These are phyloP conservation scores for Ophion ventricosus DNA, from an alignment of 2,888 invertebrate species.

Conservation along the genomic window DNA sequence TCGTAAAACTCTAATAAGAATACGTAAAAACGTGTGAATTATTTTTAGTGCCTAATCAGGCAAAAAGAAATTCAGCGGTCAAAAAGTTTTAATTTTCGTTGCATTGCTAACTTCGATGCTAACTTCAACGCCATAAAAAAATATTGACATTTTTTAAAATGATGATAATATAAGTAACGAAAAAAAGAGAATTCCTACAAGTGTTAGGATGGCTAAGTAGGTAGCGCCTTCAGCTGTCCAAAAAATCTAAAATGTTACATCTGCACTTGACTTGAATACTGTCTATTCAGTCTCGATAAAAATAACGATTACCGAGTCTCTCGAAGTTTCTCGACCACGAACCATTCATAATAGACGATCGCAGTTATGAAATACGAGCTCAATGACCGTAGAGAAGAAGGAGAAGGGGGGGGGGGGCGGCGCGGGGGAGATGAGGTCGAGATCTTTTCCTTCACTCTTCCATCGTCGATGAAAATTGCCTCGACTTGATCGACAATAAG, in stretches of 20 bases:
- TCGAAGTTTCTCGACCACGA: neutral
- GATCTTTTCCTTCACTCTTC: neutral
- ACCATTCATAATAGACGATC: neutral
- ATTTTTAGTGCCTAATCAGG: too few relatives aligned
- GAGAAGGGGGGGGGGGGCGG: neutral
- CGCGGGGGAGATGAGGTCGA: neutral
- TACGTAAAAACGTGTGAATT: too few relatives aligned
- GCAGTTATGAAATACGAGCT: neutral
- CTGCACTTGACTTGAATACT: neutral
- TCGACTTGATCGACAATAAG: neutral
- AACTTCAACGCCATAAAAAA: too few relatives aligned
- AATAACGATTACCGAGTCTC: neutral
- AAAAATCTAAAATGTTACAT: neutral
- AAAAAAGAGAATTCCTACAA: too few relatives aligned
- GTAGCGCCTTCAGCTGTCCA: too few relatives aligned
- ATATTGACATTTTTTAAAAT: too few relatives aligned
- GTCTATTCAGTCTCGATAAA: neutral
- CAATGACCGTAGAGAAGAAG: neutral
- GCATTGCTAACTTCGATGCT: too few relatives aligned
- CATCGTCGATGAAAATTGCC: neutral
- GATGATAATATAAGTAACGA: too few relatives aligned
- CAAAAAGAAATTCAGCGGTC: too few relatives aligned
- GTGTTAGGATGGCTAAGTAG: too few relatives aligned
- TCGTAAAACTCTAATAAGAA: too few relatives aligned
- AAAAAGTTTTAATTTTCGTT: too few relatives aligned